These are phyloP conservation scores for Callosobruchus maculatus DNA, from an alignment of 2,888 invertebrate species.

Conservation along the genomic window DNA sequence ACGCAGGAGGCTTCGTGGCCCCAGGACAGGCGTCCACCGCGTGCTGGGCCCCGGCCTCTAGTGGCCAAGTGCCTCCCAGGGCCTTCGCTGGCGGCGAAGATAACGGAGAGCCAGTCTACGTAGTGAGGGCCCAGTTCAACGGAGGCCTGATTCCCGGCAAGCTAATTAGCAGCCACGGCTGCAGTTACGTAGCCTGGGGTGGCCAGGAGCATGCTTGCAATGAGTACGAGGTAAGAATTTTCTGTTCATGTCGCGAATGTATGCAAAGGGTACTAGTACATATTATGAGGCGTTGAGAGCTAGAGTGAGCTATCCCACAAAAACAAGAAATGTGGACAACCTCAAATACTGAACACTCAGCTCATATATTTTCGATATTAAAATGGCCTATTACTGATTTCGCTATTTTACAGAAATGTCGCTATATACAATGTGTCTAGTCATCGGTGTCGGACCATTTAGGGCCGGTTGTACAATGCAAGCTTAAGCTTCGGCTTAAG, in stretches of 20 bases:
- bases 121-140: slow-evolving; percentile 67
- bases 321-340: no score
- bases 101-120: slow-evolving; percentile 60
- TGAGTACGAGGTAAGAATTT: slow-evolving; percentile 57
- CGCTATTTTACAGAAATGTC: no score
- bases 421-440: no score
- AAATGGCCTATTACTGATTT: no score
- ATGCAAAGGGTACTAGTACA: no score
- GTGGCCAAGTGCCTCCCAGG: slow-evolving; percentile 67
- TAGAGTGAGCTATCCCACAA: no score
- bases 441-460: no score
- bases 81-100: slow-evolving; percentile 67
- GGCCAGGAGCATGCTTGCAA: slow-evolving; percentile 65
- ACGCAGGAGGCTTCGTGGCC: slow-evolving; percentile 44
- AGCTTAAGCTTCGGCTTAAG: no score
- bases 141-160: slow-evolving; percentile 79
- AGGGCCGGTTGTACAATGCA: no score
- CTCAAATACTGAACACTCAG: no score
- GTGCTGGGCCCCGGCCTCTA: slow-evolving; percentile 66
- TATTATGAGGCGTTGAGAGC: no score
- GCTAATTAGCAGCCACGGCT: slow-evolving; percentile 65
- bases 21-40: slow-evolving; percentile 37
- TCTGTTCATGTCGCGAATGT: slow-evolving; percentile 31
- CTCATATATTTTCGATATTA: no score
- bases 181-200: slow-evolving; percentile 71